Percentiles rank a stretch among this genome's conserved stretches.
These are phyloP conservation scores for Sycophaga agraensis DNA, from an alignment of 1,140 invertebrate genomes.

Conservation along the genomic window DNA sequence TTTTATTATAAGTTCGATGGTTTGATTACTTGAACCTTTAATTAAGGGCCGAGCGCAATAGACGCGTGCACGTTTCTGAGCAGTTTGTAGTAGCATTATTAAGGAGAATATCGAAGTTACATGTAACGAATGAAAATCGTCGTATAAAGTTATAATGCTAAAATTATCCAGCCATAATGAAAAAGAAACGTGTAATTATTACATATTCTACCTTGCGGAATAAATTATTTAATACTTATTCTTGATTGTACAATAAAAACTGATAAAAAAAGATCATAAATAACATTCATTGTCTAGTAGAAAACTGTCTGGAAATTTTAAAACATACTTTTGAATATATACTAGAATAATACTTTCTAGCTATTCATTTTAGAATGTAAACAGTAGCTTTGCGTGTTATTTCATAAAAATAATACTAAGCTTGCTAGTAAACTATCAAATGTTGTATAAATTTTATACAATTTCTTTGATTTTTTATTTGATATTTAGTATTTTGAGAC, in stretches of 20 bases:
- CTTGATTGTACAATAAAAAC: not conserved
- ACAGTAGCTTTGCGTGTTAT: too few species aligned
- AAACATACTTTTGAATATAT: not conserved
- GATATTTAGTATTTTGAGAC: too few species aligned
- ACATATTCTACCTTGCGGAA: not conserved
- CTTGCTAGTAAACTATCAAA: too few species aligned
- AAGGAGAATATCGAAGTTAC: not conserved
- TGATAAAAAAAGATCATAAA: not conserved
- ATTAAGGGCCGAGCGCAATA: not conserved
- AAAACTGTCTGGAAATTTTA: too few species aligned
- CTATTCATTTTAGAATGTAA: too few species aligned
- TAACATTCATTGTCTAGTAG: not conserved
- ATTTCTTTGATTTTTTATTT: too few species aligned
- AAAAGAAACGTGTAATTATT: not conserved
- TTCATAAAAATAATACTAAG: too few species aligned
- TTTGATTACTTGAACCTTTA: not conserved
- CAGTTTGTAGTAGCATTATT: not conserved
- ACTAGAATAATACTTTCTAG: too few species aligned
- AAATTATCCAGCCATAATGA: not conserved
- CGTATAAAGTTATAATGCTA: not conserved
- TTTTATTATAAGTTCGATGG: not conserved
- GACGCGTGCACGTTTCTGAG: not conserved
- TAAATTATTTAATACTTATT: conserved; percentile 5
- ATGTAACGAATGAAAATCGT: conserved; percentile 8
- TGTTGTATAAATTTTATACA: too few species aligned